Evolutionary conservation across 2,113 vertebrate genomes (phyloP).

Genomic region (Etia nguti): DNA sequence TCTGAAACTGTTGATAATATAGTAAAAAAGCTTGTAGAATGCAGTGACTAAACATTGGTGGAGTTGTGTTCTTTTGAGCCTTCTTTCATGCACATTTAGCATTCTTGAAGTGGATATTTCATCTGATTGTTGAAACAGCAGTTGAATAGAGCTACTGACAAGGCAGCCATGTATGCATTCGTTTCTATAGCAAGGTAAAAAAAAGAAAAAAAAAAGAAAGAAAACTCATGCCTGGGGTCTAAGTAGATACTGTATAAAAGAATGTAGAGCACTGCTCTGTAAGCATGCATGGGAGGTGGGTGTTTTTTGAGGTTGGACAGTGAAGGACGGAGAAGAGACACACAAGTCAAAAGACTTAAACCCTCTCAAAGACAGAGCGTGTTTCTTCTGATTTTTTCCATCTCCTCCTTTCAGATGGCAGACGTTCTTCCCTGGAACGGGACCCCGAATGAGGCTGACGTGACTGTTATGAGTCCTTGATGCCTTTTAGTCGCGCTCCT

Average conservation of each 20-base stretch:
- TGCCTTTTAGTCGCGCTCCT: constrained; percentile 43
- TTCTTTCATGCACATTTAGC: constrained; percentile 59
- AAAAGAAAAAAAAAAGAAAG: constrained; percentile 16
- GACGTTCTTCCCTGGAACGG: not conserved
- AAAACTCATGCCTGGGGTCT: constrained; percentile 41
- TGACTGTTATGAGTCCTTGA: not conserved
- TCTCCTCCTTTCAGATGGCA: not conserved
- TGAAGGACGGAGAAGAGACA: constrained; percentile 9
- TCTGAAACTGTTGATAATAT: not conserved
- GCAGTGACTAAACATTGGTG: constrained; percentile 26
- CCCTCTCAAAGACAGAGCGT: not conserved
- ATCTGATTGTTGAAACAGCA: constrained; percentile 51
- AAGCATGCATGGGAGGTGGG: constrained; percentile 39
- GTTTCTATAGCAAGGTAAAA: constrained; percentile 32
- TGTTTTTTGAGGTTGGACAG: not conserved
- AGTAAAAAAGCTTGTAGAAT: constrained; percentile 9
- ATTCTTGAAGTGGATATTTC: constrained; percentile 36
- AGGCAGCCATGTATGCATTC: constrained; percentile 54
- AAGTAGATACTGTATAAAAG: constrained; percentile 28
- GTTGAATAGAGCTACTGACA: constrained; percentile 36
- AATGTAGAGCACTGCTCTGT: constrained; percentile 41
- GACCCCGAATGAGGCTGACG: not conserved
- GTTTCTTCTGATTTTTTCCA: not conserved
- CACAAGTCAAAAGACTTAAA: constrained; percentile 4
- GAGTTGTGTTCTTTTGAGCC: constrained; percentile 24